Percentiles rank a stretch among this genome's conserved stretches.
Evolutionary conservation across 2,888 invertebrate species (phyloP).

Genomic region (Drosophila mettleri): DNA sequence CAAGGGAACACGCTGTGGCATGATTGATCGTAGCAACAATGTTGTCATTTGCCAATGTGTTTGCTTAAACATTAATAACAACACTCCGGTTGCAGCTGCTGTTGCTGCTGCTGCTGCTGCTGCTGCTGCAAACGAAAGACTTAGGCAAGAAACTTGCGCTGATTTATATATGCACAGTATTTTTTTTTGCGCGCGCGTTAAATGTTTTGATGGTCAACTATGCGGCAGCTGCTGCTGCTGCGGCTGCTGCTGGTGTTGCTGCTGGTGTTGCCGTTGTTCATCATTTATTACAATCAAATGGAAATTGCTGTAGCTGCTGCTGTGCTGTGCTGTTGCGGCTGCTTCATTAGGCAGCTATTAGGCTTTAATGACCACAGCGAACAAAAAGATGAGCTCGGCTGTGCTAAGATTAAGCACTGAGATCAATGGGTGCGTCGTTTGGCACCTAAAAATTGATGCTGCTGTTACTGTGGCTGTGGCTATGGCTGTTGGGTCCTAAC

Average conservation of each 20-base stretch:
- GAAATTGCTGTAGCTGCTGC: conserved; percentile 34
- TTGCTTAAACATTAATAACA: conserved; percentile 56
- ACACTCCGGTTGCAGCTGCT: conserved; percentile 27
- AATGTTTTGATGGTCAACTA: conserved; percentile 42
- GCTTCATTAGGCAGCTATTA: conserved; percentile 59
- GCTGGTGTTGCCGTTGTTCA: conserved; percentile 25
- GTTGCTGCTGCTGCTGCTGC: conserved; percentile 11
- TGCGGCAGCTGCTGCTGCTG: conserved; percentile 1
- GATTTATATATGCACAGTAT: conserved; percentile 36
- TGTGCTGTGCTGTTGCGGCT: conserved; percentile 15
- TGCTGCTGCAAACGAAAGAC: conserved; percentile 57
- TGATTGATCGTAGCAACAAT: conserved; percentile 50
- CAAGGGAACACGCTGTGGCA: conserved; percentile 19
- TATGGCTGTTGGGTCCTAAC: conserved; percentile 35
- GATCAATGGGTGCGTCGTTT: conserved; percentile 30
- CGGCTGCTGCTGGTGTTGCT: conserved; percentile 13
- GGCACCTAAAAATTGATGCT: conserved; percentile 33
- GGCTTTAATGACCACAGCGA: conserved; percentile 31
- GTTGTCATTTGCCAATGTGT: conserved; percentile 48
- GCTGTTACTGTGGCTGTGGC: conserved; percentile 3
- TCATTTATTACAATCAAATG: conserved; percentile 63
- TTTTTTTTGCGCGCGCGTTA: conserved; percentile 13
- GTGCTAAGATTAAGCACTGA: not conserved
- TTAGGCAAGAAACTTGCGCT: conserved; percentile 76
- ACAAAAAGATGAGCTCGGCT: conserved; percentile 18